These are phyloP conservation scores for Hydriomena furcata DNA, from an alignment of 2,888 invertebrate species.

Conservation along the genomic window DNA sequence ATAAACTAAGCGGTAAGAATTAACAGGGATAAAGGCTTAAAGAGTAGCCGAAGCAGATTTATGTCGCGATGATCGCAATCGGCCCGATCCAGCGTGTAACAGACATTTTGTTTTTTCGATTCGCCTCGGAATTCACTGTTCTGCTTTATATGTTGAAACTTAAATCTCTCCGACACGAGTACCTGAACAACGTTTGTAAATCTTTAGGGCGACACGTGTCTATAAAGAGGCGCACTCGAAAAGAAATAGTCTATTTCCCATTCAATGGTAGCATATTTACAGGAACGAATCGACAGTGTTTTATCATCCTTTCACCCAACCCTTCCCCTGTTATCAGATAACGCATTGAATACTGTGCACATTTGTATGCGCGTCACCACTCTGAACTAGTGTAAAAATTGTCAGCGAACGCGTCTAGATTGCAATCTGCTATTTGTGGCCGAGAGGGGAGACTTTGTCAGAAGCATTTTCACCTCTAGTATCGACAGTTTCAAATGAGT, in stretches of 20 bases:
- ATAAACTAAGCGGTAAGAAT: conserved; percentile 83
- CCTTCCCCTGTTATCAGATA: conserved; percentile 79
- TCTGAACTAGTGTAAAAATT: conserved; percentile 80
- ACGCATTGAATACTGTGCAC: conserved; percentile 72
- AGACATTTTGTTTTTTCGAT: conserved; percentile 67
- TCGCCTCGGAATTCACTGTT: conserved; percentile 55
- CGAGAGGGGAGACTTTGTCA: conserved; percentile 42
- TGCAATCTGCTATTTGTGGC: conserved; percentile 74
- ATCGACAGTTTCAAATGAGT: conserved; percentile 21
- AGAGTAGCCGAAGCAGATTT: conserved; percentile 83
- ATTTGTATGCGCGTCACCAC: conserved; percentile 77
- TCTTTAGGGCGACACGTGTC: conserved; percentile 26
- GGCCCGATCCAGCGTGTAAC: conserved; percentile 71
- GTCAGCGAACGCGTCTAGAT: conserved; percentile 77
- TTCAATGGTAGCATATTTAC: conserved; percentile 73
- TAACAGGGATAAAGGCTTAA: conserved; percentile 82
- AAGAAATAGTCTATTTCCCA: conserved; percentile 69
- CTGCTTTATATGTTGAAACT: conserved; percentile 42
- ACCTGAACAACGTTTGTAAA: conserved; percentile 16
- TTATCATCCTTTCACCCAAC: conserved; percentile 77
- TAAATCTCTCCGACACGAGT: conserved; percentile 28
- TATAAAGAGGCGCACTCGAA: conserved; percentile 50
- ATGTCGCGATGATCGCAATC: conserved; percentile 81
- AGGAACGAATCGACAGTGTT: conserved; percentile 75
- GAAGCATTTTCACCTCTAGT: conserved; percentile 27